Base-by-base conservation (phyloP, 2,797 vertebrate species). In the Cyclura pinguis region DNA sequence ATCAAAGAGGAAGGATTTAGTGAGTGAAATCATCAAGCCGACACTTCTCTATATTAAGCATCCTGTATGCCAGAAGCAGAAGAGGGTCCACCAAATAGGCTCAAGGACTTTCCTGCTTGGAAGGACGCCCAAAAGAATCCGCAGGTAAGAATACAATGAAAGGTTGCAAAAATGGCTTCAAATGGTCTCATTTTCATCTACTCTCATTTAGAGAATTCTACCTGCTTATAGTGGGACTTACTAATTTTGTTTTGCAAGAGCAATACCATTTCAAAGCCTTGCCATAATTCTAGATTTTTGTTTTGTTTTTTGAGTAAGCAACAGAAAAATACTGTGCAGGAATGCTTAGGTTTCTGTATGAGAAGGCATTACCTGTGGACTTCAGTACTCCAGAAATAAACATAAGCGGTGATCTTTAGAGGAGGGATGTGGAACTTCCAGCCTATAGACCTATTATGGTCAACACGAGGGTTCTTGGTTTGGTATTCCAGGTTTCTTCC, bases 61-160 rank as follows among this genome's bases (percentile, higher is more conserved):
- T 95, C 97, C 98, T 18, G 97, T 98, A 85, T 97, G 93, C 72
- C 98, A 98, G 96, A 96, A 96, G 91, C 95, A 84, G 87, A 98
- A 96, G 92, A 96, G 95, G 50, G 94, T 97, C 16, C 96, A 97
- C 88, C 96, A 88, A 87, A 94, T 96, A 62, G 96, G 92, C 89
- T 95, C 97, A 93, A 93, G 96, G 80, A 98, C 97, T 20, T 95
- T 99, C 95, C 96, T 98, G 88, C 90, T 99, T 73, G 99, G 99
- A 93, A 97, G 97, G 94, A 99, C 99, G n/a, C 99, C 99, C 0
- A 96, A 96, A 94, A 95, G 90, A 85, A 96, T 99, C 81, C 84
- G 98, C 95, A 99, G 98, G 99, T 99, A 92, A 96, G 95, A 88
- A 76, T 18, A 0, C n/a, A 87, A 0, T 84, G 74, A 20, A 24